Evolutionary conservation across 2,888 invertebrate species (phyloP).

Genomic region (Cyrtodaria siliqua): DNA sequence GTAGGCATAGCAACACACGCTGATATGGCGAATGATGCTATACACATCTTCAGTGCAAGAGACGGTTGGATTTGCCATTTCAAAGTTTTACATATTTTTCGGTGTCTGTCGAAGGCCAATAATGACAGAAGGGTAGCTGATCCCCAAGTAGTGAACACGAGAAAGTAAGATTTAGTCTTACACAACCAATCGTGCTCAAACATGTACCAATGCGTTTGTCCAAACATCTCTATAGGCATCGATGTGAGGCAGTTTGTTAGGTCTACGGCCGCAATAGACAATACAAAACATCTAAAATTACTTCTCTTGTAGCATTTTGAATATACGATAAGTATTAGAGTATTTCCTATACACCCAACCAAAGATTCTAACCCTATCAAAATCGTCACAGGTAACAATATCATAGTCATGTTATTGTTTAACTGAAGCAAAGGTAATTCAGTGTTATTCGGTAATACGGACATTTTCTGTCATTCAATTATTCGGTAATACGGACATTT

Average conservation of each 20-base stretch:
- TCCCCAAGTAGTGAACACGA: conserved; percentile 47
- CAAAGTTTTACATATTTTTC: conserved; percentile 43
- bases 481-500: no score
- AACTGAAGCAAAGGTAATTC: conserved; percentile 6
- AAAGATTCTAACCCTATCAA: conserved; percentile 42
- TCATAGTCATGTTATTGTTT: conserved; percentile 16
- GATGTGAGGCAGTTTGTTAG: conserved; percentile 48
- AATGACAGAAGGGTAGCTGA: conserved; percentile 42
- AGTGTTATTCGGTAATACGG: no score
- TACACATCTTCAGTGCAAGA: conserved; percentile 22
- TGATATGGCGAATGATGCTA: conserved; percentile 7
- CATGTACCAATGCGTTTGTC: conserved; percentile 53
- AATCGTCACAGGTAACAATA: conserved; percentile 41
- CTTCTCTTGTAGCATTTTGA: conserved; percentile 5
- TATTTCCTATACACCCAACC: conserved; percentile 46
- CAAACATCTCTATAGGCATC: conserved; percentile 51
- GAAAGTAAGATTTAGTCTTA: conserved; percentile 53
- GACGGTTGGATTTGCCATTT: conserved; percentile 41
- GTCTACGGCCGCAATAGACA: conserved; percentile 40
- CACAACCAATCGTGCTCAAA: conserved; percentile 48
- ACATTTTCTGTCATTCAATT: no score
- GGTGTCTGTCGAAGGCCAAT: conserved; percentile 44
- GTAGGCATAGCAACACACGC: conserved; percentile 24
- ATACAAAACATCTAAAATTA: conserved; percentile 51
- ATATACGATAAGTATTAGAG: conserved; percentile 36